phyloP scores from a whole-genome alignment of 2,797 vertebrate species.

The Paramormyrops hopkinsi region DNA sequence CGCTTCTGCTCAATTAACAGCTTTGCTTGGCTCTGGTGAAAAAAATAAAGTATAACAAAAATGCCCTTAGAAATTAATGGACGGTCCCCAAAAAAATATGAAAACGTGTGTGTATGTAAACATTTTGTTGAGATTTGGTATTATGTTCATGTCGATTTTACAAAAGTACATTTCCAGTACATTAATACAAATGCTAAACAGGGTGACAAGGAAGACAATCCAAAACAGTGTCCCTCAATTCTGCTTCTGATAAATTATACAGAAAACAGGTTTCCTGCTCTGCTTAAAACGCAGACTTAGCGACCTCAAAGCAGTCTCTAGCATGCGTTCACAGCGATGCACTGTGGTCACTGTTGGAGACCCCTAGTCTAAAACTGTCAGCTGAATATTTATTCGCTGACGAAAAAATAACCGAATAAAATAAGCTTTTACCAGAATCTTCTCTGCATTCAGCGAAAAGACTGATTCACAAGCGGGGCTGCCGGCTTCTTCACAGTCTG shows the following conservation, averaged over 20 bases:
- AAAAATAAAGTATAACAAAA: neutral
- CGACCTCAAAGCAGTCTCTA: neutral
- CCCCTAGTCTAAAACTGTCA: neutral
- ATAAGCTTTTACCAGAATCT: conserved; percentile 75
- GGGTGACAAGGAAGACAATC: neutral
- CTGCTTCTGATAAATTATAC: neutral
- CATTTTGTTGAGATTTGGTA: neutral
- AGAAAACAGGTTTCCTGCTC: neutral
- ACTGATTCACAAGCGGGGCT: conserved; percentile 80
- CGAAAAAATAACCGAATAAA: neutral
- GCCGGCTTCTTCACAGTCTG: conserved; percentile 80
- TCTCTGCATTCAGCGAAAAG: conserved; percentile 87
- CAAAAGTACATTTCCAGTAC: neutral
- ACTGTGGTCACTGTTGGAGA: neutral
- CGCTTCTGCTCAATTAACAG: conserved; percentile 85
- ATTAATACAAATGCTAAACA: neutral
- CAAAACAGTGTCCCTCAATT: neutral
- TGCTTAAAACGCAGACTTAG: neutral
- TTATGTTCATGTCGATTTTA: neutral
- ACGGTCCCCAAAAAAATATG: neutral
- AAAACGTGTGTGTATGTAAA: neutral
- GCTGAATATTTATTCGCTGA: neutral
- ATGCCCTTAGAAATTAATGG: neutral
- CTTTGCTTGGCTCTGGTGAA: conserved; percentile 82
- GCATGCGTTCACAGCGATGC: neutral